phyloP scores from a whole-genome alignment of 2,797 vertebrate species.

The Poliocrania exsul region DNA sequence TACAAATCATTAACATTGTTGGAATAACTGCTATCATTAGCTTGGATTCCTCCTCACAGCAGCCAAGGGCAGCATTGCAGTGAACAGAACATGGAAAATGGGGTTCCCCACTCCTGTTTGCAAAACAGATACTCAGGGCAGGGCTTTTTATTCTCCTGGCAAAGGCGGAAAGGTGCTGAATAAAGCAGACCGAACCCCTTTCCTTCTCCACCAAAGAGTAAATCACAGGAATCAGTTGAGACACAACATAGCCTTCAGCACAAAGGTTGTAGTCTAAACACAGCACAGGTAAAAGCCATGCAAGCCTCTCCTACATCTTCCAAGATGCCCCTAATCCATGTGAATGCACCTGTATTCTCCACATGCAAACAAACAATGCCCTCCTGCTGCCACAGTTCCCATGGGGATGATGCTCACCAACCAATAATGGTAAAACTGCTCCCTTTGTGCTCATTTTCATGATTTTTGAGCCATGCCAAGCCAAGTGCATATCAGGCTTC shows the following conservation, averaged over 20 bases:
- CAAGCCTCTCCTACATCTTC: background rate
- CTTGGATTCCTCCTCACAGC: constrained; percentile 13
- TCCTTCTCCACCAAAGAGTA: background rate
- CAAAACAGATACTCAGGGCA: background rate
- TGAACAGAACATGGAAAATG: background rate
- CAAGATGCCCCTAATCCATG: background rate
- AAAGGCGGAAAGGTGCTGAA: background rate
- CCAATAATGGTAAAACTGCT: background rate
- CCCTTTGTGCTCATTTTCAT: background rate
- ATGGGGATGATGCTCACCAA: background rate
- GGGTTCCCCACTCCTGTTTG: background rate
- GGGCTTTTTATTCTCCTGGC: background rate
- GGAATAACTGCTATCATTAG: constrained; percentile 73
- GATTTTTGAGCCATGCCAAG: background rate
- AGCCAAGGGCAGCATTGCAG: background rate
- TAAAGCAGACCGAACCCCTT: background rate
- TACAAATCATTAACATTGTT: constrained; percentile 76
- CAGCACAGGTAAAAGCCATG: background rate
- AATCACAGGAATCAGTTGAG: background rate
- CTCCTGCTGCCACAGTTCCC: background rate
- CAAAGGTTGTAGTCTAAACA: background rate
- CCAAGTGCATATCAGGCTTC: background rate
- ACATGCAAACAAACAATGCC: background rate
- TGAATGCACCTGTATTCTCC: background rate
- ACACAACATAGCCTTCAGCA: background rate